Conservation (phyloP, 2,888 invertebrate species). For the Leptothorax acervorum region DNA sequence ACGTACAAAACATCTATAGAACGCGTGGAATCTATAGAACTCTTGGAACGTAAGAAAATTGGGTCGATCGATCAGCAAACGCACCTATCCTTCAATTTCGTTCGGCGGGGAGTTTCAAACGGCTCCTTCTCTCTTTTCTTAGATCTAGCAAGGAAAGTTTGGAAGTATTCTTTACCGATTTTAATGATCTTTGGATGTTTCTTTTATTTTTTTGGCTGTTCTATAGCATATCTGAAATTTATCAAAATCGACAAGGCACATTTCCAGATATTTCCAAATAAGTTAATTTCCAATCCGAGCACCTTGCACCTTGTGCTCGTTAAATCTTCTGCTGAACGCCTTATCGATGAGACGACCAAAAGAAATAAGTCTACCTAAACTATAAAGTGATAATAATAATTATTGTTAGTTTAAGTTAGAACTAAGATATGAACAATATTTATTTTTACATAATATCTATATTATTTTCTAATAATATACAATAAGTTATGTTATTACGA, state of each 20-base stretch:
- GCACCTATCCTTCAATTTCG: slow-evolving; percentile 5
- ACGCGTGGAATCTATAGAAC: neutral
- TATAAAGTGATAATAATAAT: slow-evolving; percentile 11
- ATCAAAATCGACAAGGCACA: slow-evolving; percentile 7
- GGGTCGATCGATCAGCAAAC: slow-evolving; percentile 40
- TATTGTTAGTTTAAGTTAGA: neutral
- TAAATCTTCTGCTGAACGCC: slow-evolving; percentile 70
- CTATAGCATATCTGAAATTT: neutral
- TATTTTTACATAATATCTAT: neutral
- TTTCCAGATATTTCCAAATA: slow-evolving; percentile 48
- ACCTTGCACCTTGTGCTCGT: slow-evolving; percentile 70
- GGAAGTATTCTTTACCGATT: neutral
- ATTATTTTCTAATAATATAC: neutral
- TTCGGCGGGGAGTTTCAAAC: slow-evolving; percentile 22
- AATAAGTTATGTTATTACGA: neutral
- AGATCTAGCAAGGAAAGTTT: slow-evolving; percentile 31
- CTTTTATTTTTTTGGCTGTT: slow-evolving; percentile 17
- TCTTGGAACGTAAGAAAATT: slow-evolving; percentile 29
- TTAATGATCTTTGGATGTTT: neutral
- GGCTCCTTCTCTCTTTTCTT: slow-evolving; percentile 33
- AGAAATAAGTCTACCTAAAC: neutral
- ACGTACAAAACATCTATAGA: slow-evolving; percentile 68
- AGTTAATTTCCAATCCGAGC: slow-evolving; percentile 69
- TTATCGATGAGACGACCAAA: slow-evolving; percentile 68
- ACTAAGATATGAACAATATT: neutral